phyloP scores from a whole-genome alignment of 2,797 vertebrate species.

The Rhinophrynus dorsalis region DNA sequence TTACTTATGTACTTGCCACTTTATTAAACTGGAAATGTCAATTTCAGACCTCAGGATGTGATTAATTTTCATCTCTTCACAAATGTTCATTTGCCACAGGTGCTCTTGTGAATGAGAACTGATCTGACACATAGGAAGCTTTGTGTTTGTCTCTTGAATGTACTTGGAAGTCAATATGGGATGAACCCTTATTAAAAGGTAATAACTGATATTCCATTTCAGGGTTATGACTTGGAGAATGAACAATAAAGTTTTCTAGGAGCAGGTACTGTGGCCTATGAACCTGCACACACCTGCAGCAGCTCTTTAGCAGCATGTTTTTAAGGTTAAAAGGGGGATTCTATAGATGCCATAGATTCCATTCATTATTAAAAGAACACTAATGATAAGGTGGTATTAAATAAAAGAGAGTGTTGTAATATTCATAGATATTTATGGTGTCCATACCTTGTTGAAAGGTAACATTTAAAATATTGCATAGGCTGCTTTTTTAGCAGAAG shows the following conservation, averaged over 20 bases:
- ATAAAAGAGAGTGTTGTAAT: too few species aligned
- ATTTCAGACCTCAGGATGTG: conserved; percentile 34
- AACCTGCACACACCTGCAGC: background rate
- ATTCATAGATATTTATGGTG: too few species aligned
- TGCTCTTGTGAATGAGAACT: conserved; percentile 22
- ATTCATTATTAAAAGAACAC: background rate
- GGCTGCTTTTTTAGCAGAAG: too few species aligned
- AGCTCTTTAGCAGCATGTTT: background rate
- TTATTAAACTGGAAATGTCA: conserved; percentile 46
- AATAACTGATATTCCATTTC: conserved; percentile 41
- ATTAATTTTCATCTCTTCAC: conserved; percentile 33
- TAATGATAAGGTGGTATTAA: background rate
- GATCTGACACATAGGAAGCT: conserved; percentile 42
- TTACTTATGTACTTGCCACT: conserved; percentile 27
- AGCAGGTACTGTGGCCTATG: background rate
- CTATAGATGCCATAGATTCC: background rate
- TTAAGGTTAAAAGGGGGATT: background rate
- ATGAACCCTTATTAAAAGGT: conserved; percentile 42
- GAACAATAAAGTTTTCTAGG: conserved; percentile 15
- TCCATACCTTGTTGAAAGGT: too few species aligned
- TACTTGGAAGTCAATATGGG: conserved; percentile 40
- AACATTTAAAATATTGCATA: too few species aligned
- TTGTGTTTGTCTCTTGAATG: conserved; percentile 31
- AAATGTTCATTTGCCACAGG: conserved; percentile 25
- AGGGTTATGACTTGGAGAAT: conserved; percentile 13